phyloP scores from a whole-genome alignment of 2,113 vertebrate genomes.

The Helogale parvula region DNA sequence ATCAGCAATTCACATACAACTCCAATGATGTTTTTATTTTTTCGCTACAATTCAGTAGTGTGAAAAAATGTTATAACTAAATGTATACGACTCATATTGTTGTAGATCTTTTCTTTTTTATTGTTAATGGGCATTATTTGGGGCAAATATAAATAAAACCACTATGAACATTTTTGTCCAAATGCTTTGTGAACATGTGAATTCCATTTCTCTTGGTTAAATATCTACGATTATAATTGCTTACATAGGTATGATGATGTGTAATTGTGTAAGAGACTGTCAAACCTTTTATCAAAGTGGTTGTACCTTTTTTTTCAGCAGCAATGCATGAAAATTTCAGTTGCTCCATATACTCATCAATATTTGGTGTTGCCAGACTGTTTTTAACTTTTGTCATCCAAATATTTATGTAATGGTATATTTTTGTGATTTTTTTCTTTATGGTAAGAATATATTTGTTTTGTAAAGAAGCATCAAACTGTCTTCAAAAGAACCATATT shows the following conservation, averaged over 20 bases:
- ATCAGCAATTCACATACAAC: background rate
- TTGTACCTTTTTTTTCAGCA: background rate
- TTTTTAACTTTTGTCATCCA: background rate
- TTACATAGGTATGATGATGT: background rate
- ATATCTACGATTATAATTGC: background rate
- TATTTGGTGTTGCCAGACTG: background rate
- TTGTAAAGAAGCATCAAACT: background rate
- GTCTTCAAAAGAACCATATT: background rate
- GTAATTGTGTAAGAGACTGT: background rate
- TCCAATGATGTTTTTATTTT: background rate
- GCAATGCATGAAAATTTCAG: background rate
- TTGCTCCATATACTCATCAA: background rate
- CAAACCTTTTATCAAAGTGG: background rate
- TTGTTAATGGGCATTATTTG: background rate
- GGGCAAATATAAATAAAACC: background rate
- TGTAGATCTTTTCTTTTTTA: background rate
- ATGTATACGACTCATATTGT: background rate
- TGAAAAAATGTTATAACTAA: background rate
- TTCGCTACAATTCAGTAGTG: background rate
- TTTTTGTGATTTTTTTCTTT: background rate
- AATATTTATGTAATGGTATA: background rate
- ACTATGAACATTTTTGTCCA: background rate
- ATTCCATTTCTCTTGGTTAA: background rate
- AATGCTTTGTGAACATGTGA: background rate
- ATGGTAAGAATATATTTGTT: background rate